Evolutionary conservation across 2,888 invertebrate genomes (phyloP), one percentile per base, ranked within the genome.

Genomic region (Chymomyza procnemis): DNA sequence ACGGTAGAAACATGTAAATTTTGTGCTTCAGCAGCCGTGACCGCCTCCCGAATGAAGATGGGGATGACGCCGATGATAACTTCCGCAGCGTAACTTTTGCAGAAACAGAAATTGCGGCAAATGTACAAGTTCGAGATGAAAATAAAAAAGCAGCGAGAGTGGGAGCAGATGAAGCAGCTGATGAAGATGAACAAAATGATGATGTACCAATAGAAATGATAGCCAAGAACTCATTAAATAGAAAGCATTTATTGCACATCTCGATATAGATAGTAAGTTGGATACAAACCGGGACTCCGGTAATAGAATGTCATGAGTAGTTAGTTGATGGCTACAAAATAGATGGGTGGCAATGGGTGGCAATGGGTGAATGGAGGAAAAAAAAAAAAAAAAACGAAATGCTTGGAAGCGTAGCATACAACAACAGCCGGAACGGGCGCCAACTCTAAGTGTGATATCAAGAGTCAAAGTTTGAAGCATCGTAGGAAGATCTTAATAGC

Each of bases 211-310:
- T 26, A 26, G 18, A 21, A 61, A 46, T 4, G 19, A 9, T 18
- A 65, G 59, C 14, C 59, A 69, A 64, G 73, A 80, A 79, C 84
- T 84, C 84, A 84, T 84, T 88, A 84, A 88, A 81, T 84, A 88
- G 84, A 84, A 84, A 84, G 87, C 85, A 84, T 84, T 86, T 84
- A 87, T 75, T 86, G 80, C 86, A 78, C 78, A 83, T 76, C 84
- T 70, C 69, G 78, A 83, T 80, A 56, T 41, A 79, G 72, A 72
- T 76, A 80, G 4, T 18, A 19, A 18, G 48, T 50, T 50, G 18
- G 21, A 54, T 54, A 50, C 60, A 72, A 64, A 67, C 64, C 59
- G 47, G 16, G 21, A 26, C 30, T 63, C 73, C 78, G 78, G 87
- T 85, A 87, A 87, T 81, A 87, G 85, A 81, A 85, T 75, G 87